phyloP scores from a whole-genome alignment of 2,113 vertebrate genomes.

The Aleadryas rufinucha region DNA sequence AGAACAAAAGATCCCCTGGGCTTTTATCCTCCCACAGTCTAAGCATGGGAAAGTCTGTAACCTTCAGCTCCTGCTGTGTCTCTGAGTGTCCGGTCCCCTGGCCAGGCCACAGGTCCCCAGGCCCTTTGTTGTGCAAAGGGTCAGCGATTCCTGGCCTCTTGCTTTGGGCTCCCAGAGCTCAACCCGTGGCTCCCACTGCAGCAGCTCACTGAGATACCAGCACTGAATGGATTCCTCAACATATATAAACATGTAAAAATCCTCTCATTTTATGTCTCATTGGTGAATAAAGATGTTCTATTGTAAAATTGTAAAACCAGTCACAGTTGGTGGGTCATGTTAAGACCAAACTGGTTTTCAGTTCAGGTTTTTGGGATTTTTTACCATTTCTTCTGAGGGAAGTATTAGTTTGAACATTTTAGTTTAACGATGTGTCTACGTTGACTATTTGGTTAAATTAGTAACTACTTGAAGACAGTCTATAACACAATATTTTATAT shows the following conservation, averaged over 20 bases:
- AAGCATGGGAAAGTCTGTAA: background rate
- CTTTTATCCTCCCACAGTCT: background rate
- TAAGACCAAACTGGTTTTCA: background rate
- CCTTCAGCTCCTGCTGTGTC: rapidly evolving
- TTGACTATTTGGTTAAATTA: background rate
- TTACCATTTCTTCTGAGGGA: background rate
- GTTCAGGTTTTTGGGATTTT: background rate
- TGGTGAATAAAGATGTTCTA: background rate
- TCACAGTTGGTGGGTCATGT: too few relatives aligned
- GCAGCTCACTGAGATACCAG: rapidly evolving
- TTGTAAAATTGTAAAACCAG: background rate
- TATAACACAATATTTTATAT: background rate
- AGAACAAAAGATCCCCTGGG: background rate
- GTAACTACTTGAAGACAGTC: background rate
- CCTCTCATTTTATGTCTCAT: background rate
- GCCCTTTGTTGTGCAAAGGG: background rate
- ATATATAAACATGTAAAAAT: background rate
- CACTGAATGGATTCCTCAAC: background rate
- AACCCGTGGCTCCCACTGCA: rapidly evolving
- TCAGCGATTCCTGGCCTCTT: background rate
- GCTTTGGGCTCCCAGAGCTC: background rate
- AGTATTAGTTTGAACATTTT: background rate
- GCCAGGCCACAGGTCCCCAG: too few relatives aligned
- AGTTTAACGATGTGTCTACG: rapidly evolving
- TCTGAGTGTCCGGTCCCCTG: background rate